These are phyloP conservation scores for Prunella fulvescens DNA, from an alignment of 2,113 vertebrate species.

Conservation along the genomic window DNA sequence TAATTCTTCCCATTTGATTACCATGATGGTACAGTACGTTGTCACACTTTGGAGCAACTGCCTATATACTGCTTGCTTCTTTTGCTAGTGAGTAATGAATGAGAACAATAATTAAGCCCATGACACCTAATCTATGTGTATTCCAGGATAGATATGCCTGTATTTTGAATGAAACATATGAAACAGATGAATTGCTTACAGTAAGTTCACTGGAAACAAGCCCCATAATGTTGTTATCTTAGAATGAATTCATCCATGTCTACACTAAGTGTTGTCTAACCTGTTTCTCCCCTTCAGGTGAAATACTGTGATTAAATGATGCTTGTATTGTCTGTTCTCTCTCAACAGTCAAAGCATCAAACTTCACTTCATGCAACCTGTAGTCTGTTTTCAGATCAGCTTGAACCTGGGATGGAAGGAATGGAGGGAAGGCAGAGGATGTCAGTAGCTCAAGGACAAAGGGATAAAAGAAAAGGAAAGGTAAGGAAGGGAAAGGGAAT, in stretches of 20 bases:
- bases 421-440: neutral
- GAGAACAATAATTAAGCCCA: neutral
- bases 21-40: neutral
- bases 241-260: neutral
- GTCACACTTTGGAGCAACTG: neutral
- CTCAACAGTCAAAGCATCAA: slow-evolving; percentile 50
- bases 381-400: slow-evolving; percentile 74
- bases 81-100: neutral
- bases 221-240: neutral
- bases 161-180: neutral
- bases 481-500: neutral
- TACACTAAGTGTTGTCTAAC: slow-evolving; percentile 6
- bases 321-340: slow-evolving; percentile 64
- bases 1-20: neutral
- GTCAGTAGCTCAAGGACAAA: neutral
- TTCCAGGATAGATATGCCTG: neutral
- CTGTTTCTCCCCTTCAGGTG: slow-evolving; percentile 10
- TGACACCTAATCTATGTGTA: neutral
- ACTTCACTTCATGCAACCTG: slow-evolving; percentile 57
- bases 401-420: slow-evolving; percentile 13
- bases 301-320: neutral
- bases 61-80: neutral
- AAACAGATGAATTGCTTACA: neutral
- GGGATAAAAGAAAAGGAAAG: neutral
- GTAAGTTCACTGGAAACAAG: neutral